Percentiles rank a stretch among this genome's conserved stretches.
Conservation (phyloP, 1,140 invertebrate species). For the Bombyx mori region DNA sequence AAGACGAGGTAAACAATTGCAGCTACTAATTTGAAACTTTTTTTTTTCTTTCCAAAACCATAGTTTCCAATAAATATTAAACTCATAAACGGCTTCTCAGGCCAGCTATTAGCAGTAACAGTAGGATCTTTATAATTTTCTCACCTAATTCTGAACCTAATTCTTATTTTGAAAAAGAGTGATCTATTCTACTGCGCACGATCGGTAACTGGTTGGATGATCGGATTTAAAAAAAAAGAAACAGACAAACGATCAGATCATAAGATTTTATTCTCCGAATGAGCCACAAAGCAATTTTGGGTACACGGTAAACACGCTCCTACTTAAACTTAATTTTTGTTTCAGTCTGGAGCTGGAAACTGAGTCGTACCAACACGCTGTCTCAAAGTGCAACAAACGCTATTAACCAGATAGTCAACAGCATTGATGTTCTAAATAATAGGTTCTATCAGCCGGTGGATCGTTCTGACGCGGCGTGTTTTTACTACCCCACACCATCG, state of each 20-base stretch:
- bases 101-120: not conserved
- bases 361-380: constrained; percentile 32
- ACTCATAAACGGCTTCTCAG: not conserved
- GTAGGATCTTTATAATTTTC: not conserved
- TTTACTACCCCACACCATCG: constrained; percentile 38
- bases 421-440: constrained; percentile 35
- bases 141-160: not conserved
- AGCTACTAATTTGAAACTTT: not conserved
- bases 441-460: constrained; percentile 29
- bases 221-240: not conserved
- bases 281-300: not conserved
- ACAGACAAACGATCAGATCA: not conserved
- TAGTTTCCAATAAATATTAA: not conserved
- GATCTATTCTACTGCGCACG: not conserved
- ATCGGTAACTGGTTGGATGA: not conserved
- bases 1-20: constrained; percentile 27
- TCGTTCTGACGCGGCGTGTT: constrained; percentile 31
- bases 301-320: not conserved
- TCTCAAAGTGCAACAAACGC: constrained; percentile 11
- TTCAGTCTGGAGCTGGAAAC: constrained; percentile 49
- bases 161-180: not conserved
- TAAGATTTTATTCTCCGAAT: not conserved
- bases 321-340: constrained; percentile 1
- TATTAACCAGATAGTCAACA: constrained; percentile 30
- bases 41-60: not conserved